Conservation (phyloP, 2,797 vertebrate genomes). For the Microcaecilia unicolor region DNA sequence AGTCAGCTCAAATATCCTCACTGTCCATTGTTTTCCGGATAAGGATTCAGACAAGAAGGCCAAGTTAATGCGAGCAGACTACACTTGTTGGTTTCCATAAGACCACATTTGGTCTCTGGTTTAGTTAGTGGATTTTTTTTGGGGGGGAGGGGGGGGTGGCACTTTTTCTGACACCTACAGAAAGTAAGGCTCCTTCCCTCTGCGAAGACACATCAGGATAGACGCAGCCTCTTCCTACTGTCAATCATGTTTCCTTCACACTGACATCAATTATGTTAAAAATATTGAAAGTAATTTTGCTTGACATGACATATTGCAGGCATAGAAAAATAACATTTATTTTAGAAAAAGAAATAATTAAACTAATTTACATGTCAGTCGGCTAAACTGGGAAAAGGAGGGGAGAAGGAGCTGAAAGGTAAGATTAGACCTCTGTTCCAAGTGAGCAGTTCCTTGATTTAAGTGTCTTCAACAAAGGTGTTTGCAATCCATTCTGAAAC, state of each 20-base stretch:
- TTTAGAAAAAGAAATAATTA: conserved; percentile 76
- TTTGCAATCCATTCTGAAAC: no score
- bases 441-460: no score
- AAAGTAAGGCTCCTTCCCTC: conserved; percentile 53
- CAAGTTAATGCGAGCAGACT: no score
- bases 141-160: no score
- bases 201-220: conserved; percentile 54
- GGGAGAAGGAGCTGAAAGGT: background rate
- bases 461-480: no score
- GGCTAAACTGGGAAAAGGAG: conserved; percentile 47
- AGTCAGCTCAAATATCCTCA: no score
- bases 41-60: no score
- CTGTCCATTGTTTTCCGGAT: no score
- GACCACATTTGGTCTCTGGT: background rate
- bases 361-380: conserved; percentile 74
- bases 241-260: conserved; percentile 68
- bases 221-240: conserved; percentile 50
- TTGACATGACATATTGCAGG: conserved; percentile 74
- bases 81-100: no score
- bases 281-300: conserved; percentile 75
- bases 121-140: no score
- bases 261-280: conserved; percentile 74
- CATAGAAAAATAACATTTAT: conserved; percentile 74
- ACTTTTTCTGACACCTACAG: conserved; percentile 31
- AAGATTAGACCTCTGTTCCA: background rate